Percentiles rank a stretch among this genome's conserved stretches.
These are phyloP conservation scores for Clarias magur DNA, from an alignment of 2,113 vertebrate species.

Conservation along the genomic window DNA sequence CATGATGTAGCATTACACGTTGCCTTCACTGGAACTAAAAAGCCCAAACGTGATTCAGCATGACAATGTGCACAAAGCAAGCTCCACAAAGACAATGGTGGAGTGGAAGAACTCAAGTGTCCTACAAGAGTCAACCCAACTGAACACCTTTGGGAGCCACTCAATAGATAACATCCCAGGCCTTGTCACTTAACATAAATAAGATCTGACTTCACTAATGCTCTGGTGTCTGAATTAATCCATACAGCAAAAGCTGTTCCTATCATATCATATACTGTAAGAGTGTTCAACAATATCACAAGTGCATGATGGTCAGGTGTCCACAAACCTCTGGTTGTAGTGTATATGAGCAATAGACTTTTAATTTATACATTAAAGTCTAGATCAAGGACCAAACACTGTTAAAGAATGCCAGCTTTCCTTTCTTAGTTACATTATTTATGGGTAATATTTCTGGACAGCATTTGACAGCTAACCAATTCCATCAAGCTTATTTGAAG, in stretches of 20 bases:
- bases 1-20: neutral
- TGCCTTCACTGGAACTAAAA: neutral
- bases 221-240: neutral
- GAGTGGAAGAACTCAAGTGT: neutral
- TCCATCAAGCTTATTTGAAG: neutral
- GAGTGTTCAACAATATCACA: neutral
- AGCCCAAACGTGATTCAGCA: neutral
- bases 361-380: too few relatives aligned
- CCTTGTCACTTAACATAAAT: neutral
- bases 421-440: neutral
- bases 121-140: neutral
- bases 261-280: too few relatives aligned
- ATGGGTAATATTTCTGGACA: neutral
- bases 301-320: neutral
- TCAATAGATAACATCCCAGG: too few relatives aligned
- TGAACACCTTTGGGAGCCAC: neutral
- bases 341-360: neutral
- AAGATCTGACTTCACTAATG: neutral
- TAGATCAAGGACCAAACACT: conserved; percentile 12
- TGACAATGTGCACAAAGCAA: neutral
- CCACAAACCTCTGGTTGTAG: neutral
- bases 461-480: neutral
- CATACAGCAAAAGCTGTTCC: neutral
- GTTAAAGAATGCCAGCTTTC: conserved; percentile 1
- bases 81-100: neutral